Evolutionary conservation across 2,797 vertebrate genomes (phyloP).

Genomic region (Pantherophis vulpinus): DNA sequence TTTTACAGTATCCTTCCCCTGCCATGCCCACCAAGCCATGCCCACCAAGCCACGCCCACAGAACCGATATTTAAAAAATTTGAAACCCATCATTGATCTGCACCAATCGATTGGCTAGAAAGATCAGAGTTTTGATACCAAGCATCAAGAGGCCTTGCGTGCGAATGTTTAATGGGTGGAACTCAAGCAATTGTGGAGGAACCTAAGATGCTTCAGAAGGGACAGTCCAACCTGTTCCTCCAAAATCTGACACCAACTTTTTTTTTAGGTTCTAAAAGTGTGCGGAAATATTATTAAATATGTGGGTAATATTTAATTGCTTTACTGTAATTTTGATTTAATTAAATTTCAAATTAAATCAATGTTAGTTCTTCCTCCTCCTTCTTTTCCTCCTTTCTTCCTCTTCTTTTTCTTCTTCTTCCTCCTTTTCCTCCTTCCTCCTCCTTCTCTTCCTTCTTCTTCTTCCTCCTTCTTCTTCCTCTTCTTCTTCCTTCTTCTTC

Average conservation of each 20-base stretch:
- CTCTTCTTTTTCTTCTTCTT: too few species aligned
- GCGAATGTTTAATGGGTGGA: not conserved
- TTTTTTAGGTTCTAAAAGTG: not conserved
- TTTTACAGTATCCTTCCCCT: too few species aligned
- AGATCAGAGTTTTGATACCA: not conserved
- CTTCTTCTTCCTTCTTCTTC: not conserved
- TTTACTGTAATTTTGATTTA: not conserved
- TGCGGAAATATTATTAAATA: not conserved
- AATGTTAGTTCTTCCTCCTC: too few species aligned
- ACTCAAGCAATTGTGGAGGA: not conserved
- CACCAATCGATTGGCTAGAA: not conserved
- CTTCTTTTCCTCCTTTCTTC: too few species aligned
- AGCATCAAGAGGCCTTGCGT: not conserved
- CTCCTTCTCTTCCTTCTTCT: too few species aligned
- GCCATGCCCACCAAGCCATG: too few species aligned
- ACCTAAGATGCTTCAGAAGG: not conserved
- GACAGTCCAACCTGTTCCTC: not conserved
- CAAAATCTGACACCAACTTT: not conserved
- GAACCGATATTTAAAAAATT: too few species aligned
- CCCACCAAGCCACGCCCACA: too few species aligned
- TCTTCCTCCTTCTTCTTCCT: too few species aligned
- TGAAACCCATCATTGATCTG: too few species aligned
- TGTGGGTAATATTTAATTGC: not conserved
- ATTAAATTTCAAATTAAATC: not conserved
- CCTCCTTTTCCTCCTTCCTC: too few species aligned